Conservation (phyloP, 1,140 invertebrate genomes). For the Saccostrea echinata region DNA sequence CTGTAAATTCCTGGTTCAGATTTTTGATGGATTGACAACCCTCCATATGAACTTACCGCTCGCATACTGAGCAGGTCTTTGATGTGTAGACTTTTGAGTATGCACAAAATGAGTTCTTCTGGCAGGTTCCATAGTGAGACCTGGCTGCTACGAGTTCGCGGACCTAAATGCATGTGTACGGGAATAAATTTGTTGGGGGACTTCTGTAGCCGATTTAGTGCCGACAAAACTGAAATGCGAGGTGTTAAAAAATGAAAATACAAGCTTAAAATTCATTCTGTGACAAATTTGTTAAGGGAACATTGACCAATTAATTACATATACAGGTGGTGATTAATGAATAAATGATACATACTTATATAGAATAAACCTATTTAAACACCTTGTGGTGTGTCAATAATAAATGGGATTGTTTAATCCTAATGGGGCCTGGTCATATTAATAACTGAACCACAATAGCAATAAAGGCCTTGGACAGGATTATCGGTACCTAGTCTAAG, state of each 20-base stretch:
- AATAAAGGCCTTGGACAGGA: not conserved
- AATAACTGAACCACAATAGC: not conserved
- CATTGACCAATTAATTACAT: not conserved
- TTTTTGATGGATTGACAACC: not conserved
- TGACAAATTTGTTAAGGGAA: not conserved
- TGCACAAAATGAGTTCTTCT: constrained; percentile 73
- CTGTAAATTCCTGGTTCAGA: not conserved
- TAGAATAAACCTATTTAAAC: not conserved
- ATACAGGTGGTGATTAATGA: not conserved
- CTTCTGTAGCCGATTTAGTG: constrained; percentile 64
- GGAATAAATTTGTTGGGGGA: constrained; percentile 68
- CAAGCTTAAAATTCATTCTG: not conserved
- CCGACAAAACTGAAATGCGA: constrained; percentile 62
- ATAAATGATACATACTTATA: not conserved
- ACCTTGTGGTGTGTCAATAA: not conserved
- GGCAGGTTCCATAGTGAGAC: constrained; percentile 76
- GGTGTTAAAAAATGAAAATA: not conserved
- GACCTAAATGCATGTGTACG: constrained; percentile 65
- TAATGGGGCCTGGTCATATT: not conserved
- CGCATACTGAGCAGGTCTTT: constrained; percentile 75
- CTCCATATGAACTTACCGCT: constrained; percentile 67
- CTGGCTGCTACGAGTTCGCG: constrained; percentile 63
- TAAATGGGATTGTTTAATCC: not conserved
- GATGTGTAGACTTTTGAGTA: constrained; percentile 74
- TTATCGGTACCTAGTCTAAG: not conserved